Percentiles rank a stretch among this genome's conserved stretches.
Evolutionary conservation across 2,113 vertebrate genomes (phyloP).

Genomic region (Triplophysa siluroides): DNA sequence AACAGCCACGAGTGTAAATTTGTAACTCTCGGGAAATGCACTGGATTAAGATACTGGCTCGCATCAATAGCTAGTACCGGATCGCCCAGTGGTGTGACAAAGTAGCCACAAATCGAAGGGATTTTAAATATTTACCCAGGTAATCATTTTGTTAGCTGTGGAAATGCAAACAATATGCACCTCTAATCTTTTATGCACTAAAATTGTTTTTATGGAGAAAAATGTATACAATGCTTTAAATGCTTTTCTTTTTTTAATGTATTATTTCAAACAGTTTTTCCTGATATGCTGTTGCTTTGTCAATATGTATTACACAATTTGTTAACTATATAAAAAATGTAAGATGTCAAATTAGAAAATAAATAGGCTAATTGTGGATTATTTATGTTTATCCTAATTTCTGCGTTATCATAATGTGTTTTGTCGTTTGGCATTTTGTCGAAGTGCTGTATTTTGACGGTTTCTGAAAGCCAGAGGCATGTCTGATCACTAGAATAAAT

Average conservation of each 20-base stretch:
- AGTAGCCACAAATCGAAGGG: conserved; percentile 65
- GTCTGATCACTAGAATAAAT: conserved; percentile 29
- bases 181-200: conserved; percentile 41
- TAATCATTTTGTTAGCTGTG: conserved; percentile 67
- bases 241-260: neutral
- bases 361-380: too few species aligned
- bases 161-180: conserved; percentile 66
- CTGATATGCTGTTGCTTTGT: neutral
- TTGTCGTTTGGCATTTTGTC: neutral
- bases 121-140: conserved; percentile 77
- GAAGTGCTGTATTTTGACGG: conserved; percentile 1
- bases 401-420: too few species aligned
- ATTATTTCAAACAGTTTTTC: neutral
- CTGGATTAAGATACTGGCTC: conserved; percentile 73
- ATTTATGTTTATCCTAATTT: neutral
- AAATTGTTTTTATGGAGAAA: neutral
- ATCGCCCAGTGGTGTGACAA: conserved; percentile 67
- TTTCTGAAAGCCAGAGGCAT: conserved; percentile 1
- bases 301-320: too few species aligned
- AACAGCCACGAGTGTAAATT: conserved; percentile 4
- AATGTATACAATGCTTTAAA: neutral
- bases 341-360: too few species aligned
- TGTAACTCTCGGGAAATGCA: conserved; percentile 79
- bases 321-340: too few species aligned
- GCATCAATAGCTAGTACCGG: conserved; percentile 66